A percentile compares a stretch with the other conserved stretches of the same genome.
These are phyloP conservation scores for Helicoverpa zea DNA, from an alignment of 1,140 invertebrate species.

Conservation along the genomic window DNA sequence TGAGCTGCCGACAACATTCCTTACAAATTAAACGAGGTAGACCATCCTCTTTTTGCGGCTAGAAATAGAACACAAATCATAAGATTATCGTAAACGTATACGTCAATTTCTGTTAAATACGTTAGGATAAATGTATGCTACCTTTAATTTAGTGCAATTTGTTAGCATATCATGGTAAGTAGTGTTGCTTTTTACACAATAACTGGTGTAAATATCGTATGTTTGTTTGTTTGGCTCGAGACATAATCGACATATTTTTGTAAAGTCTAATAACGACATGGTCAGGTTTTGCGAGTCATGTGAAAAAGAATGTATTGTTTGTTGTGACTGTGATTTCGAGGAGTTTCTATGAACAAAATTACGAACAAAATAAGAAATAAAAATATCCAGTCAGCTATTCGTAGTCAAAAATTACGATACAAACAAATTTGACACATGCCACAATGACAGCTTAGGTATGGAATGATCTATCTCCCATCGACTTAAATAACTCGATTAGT, in stretches of 20 bases:
- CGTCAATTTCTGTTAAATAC: background rate
- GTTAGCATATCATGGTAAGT: slow-evolving; percentile 76
- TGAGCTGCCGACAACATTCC: slow-evolving; percentile 73
- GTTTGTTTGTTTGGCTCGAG: slow-evolving; percentile 67
- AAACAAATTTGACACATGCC: too few species aligned
- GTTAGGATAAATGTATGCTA: slow-evolving; percentile 39
- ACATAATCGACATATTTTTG: slow-evolving; percentile 75
- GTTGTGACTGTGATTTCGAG: background rate
- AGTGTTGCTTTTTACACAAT: slow-evolving; percentile 72
- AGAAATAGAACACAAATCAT: slow-evolving; percentile 45
- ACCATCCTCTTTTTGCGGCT: slow-evolving; percentile 74
- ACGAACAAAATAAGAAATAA: background rate
- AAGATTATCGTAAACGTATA: background rate
- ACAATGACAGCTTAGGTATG: too few species aligned
- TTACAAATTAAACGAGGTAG: slow-evolving; percentile 78
- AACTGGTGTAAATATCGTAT: slow-evolving; percentile 75
- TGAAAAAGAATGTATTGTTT: background rate
- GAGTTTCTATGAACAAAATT: background rate
- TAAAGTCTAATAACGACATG: slow-evolving; percentile 66
- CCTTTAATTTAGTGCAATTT: slow-evolving; percentile 75
- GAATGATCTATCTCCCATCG: too few species aligned
- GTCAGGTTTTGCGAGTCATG: background rate
- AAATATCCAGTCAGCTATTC: too few species aligned
- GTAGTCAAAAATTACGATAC: too few species aligned
- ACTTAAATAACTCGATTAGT: too few species aligned